Percentiles rank a stretch among this genome's conserved stretches.
Conservation (phyloP, 2,113 vertebrate species). For the Bagarius yarrelli region DNA sequence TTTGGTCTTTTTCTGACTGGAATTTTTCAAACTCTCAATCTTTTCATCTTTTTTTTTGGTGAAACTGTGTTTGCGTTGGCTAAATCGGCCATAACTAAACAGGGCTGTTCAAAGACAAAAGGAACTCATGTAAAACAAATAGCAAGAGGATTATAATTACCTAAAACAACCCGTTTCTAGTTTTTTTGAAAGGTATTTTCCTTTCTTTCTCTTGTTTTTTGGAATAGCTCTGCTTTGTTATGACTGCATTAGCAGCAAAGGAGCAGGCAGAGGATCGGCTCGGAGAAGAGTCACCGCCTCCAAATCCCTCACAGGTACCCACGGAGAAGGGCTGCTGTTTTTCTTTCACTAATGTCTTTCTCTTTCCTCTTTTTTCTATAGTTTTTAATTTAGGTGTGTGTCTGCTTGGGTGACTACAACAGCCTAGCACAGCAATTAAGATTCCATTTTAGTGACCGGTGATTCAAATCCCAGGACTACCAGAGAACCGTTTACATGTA, state of each 20-base stretch:
- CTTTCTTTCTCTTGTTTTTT: slow-evolving; percentile 56
- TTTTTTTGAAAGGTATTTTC: slow-evolving; percentile 52
- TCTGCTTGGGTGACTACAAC: not conserved
- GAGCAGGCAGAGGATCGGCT: slow-evolving; percentile 68
- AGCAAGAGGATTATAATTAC: not conserved
- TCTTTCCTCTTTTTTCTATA: not conserved
- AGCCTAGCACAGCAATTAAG: not conserved
- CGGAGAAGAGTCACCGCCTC: slow-evolving; percentile 68
- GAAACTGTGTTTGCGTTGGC: slow-evolving; percentile 11
- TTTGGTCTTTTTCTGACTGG: slow-evolving; percentile 32
- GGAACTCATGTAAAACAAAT: not conserved
- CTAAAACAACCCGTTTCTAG: not conserved
- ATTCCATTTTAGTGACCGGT: not conserved
- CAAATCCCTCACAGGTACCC: slow-evolving; percentile 76
- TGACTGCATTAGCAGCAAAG: slow-evolving; percentile 79
- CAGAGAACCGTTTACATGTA: not conserved
- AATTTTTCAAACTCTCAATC: slow-evolving; percentile 35
- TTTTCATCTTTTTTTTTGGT: slow-evolving; percentile 21
- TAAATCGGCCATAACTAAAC: slow-evolving; percentile 68
- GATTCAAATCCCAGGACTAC: not conserved
- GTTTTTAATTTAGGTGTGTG: not conserved
- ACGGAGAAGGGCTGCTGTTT: slow-evolving; percentile 52
- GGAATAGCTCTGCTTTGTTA: slow-evolving; percentile 80
- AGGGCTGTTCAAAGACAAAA: slow-evolving; percentile 68
- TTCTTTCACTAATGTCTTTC: slow-evolving; percentile 28